Evolutionary conservation across 2,888 invertebrate genomes (phyloP), one percentile per base, ranked within the genome.

Genomic region (Cephus rjabovi): DNA sequence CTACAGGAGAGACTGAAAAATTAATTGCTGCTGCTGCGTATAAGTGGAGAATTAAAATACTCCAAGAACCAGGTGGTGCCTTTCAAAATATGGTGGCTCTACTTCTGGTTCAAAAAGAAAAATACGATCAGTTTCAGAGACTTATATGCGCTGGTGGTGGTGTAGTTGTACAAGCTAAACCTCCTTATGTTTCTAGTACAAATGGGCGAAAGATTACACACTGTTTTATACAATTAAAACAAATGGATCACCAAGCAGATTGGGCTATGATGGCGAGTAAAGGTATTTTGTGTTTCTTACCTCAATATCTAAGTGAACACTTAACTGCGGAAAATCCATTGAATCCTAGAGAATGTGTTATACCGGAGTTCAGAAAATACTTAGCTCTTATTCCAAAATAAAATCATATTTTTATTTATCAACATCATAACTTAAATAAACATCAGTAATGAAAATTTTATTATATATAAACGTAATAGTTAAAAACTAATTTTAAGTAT

Each of bases 141-240:
- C 94, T 98, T 0, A 93, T 98, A 69, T 92, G 93, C 77, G 96
- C 97, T 0, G 98, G 98, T 0, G 96, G 95, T 0, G 98, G 97
- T 0, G 88, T 87, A 1, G 94, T 97, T 34, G 91, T 95, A 0
- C 93, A 94, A 56, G 93, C 93, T 82, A 91, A 90, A 79, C 89
- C 90, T 11, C 91, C 91, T 1, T 91, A 91, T 74, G 90, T 91
- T 70, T 81, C 83, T 3, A 90, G 87, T 79, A 86, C 87, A 1
- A 82, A 81, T 1, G 89, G 89, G 3, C 86, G 83, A 71, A 92
- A 93, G 84, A 94, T 95, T 15, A 95, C 95, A 0, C 96, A 96
- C 81, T 96, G 96, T 86, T 94, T 97, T 82, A 92, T 96, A 33
- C 96, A 96, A 76, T 77, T 88, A n/a, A 90, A 87, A 85, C 93